Evolutionary conservation across 1,140 invertebrate species (phyloP), one percentile per base, ranked within the genome.

Genomic region (Ceratina japonica): DNA sequence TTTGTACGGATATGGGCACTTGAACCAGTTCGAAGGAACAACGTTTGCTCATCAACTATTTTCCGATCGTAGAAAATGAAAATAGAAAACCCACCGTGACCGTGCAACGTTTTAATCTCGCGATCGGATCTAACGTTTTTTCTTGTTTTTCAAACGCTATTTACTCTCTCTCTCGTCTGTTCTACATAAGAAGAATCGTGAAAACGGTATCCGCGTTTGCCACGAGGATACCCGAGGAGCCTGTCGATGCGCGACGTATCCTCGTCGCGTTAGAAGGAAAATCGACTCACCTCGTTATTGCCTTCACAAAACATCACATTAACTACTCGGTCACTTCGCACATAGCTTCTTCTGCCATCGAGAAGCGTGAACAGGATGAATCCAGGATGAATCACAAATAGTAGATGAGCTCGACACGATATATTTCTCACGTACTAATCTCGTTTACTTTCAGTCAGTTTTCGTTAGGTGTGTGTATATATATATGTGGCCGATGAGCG

Each of bases 231-330:
- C 10, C 37, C 10, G 65, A 66, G 63, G 24, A 78, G 71, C 51
- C 70, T 66, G 56, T 73, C 70, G 31, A 54, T 16, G 4, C n/a
- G n/a, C 0, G 7, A 52, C 7, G 22, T 59, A 63, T 24, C 77
- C 27, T 22, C 27, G 27, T 77, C 54, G 54, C 4, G 13, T 18
- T 56, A 16, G 4, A 56, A 56, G 54, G 49, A n/a, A 44, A 71
- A 70, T 79, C 58, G 59, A 86, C 90, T 88, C 82, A 91, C 91
- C 91, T 92, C 89, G 90, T 88, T 88, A 89, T 90, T 90, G 83
- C 90, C 83, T 80, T 89, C 75, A 89, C 87, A 91, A 92, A 92
- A 91, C 91, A 92, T 92, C 88, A 92, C 91, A 92, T 91, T 88
- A 83, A 89, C 86, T 90, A 90, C 89, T 82, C 81, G 24, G 65